Base-by-base conservation (phyloP, 2,113 vertebrate genomes). In the Myotis davidii region DNA sequence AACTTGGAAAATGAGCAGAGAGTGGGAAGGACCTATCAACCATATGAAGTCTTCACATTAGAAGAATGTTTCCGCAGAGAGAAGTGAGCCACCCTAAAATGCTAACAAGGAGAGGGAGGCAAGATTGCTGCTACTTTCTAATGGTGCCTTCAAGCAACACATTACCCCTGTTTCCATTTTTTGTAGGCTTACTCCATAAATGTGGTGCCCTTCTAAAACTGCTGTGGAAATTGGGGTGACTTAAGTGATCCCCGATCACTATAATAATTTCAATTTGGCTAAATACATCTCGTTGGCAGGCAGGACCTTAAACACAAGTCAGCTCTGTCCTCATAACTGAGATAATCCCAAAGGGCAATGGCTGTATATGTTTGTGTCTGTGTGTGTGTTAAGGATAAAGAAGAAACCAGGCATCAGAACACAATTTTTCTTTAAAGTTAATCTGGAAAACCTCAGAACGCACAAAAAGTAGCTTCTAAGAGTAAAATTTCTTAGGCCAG, bases 371-470 rank as follows among this genome's bases (percentile, higher is more conserved):
- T 37, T 13, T 42, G 25, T 48, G 1, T 69, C 21, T 76, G 10
- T 12, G 14, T 67, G 32, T 42, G 2, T 76, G 61, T 45, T 69
- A 73, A 70, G 16, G 39, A 65, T 45, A 78, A 85, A 83, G 54
- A 91, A 48, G 45, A 90, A 94, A 64, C 23, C 21, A 64, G n/a
- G 50, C 9, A 50, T 61, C n/a, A n/a, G 73, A 73, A 72, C 27
- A 61, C 9, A 12, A 52, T 74, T 94, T 32, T 73, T 45, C 92
- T 95, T 93, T 81, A 32, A 94, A 90, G 87, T 85, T 72, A 88
- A 96, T 79, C 27, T 77, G 85, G 32, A 92, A 94, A 96, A 64
- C 25, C 69, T 69, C 54, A 65, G 54, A 88, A 67, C 11, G 50
- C 10, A 70, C 20, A 17, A 45, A n/a, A 86, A 78, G 69, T 42